Conservation (phyloP, 1,140 invertebrate genomes). For the Microplitis mediator region DNA sequence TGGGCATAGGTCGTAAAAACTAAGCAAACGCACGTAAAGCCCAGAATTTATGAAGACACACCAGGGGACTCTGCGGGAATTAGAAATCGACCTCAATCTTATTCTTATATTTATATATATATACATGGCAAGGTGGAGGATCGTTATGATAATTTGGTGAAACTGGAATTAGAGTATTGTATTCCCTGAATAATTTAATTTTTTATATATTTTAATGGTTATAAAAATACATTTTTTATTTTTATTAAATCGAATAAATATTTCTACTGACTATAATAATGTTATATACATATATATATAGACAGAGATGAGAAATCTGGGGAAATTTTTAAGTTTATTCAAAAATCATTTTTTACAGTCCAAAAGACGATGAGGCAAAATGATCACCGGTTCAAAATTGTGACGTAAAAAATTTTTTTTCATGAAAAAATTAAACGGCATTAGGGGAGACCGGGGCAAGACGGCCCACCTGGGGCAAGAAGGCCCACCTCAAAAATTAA, state of each 20-base stretch:
- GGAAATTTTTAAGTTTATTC: no score
- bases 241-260: no score
- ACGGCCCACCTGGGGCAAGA: no score
- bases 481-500: no score
- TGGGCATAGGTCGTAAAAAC: conserved; percentile 45
- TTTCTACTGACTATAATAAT: no score
- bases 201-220: no score
- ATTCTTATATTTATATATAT: background rate
- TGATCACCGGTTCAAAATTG: no score
- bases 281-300: no score
- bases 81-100: conserved; percentile 53
- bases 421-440: background rate
- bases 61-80: conserved; percentile 36
- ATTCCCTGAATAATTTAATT: background rate
- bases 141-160: conserved; percentile 51
- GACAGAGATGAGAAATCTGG: no score
- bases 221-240: background rate
- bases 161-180: conserved; percentile 51
- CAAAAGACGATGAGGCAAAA: no score
- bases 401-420: background rate
- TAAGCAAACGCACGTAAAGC: conserved; percentile 48
- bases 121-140: conserved; percentile 11
- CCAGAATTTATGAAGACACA: conserved; percentile 45
- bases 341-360: no score
- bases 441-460: background rate